Evolutionary conservation across 1,140 invertebrate species (phyloP).

Genomic region (Sminthurides bifidus): DNA sequence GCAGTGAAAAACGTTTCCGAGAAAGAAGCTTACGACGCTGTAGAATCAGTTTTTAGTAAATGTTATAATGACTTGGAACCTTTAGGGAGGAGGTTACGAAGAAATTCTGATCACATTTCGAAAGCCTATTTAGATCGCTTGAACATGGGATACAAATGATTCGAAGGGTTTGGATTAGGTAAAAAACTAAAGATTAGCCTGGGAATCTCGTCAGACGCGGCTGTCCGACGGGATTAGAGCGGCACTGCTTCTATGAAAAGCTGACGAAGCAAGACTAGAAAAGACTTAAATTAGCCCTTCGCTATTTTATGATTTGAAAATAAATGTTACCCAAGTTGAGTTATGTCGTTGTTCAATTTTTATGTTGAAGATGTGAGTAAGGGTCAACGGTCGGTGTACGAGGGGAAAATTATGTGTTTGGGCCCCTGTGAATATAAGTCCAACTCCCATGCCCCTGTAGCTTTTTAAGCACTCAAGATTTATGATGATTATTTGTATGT

Average conservation of each 20-base stretch:
- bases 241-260: not conserved
- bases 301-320: no score
- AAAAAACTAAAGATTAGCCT: not conserved
- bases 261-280: no score
- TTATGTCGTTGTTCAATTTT: no score
- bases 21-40: conserved; percentile 57
- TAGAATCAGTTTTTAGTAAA: conserved; percentile 78
- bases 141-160: conserved; percentile 59
- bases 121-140: conserved; percentile 63
- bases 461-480: no score
- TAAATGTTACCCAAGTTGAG: no score
- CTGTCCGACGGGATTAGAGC: not conserved
- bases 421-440: no score
- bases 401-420: no score
- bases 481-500: no score
- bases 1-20: conserved; percentile 61
- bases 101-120: conserved; percentile 61
- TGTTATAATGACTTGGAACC: conserved; percentile 92
- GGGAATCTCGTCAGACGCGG: not conserved
- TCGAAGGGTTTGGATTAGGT: not conserved
- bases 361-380: no score
- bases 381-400: no score
- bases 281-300: no score
- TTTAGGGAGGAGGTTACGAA: conserved; percentile 65
- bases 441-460: no score